A percentile compares a stretch with the other conserved stretches of the same genome.
These are phyloP conservation scores for Elephantulus edwardii DNA, from an alignment of 2,113 vertebrate species.

Conservation along the genomic window DNA sequence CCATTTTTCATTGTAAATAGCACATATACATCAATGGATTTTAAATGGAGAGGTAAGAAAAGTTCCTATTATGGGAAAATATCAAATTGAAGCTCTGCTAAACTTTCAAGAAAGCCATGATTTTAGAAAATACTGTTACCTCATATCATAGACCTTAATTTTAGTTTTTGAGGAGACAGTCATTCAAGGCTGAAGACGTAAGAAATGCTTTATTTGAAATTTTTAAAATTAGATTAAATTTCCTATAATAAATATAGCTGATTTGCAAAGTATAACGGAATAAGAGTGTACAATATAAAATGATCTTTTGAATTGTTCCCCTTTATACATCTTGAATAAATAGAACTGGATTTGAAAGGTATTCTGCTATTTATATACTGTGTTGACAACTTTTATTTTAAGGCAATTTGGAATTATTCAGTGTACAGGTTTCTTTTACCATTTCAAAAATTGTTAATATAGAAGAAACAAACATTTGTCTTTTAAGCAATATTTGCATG, in stretches of 20 bases:
- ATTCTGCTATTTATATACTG: not conserved
- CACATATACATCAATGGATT: not conserved
- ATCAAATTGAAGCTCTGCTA: not conserved
- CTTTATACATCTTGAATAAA: not conserved
- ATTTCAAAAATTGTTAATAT: not conserved
- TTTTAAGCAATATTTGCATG: not conserved
- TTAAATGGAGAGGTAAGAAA: slow-evolving; percentile 21
- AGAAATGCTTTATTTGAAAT: not conserved
- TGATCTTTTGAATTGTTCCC: not conserved
- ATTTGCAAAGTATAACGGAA: not conserved
- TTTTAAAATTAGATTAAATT: not conserved
- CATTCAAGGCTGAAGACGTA: not conserved
- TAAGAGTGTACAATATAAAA: not conserved
- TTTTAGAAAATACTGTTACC: not conserved
- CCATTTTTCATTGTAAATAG: slow-evolving; percentile 32
- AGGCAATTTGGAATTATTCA: not conserved
- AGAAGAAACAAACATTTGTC: not conserved
- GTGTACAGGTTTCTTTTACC: not conserved
- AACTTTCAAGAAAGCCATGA: not conserved
- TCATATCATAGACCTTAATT: not conserved
- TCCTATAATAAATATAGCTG: not conserved
- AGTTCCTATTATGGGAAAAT: not conserved
- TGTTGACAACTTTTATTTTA: not conserved
- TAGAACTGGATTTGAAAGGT: not conserved
- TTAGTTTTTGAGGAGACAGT: not conserved